Conservation (phyloP, 2,797 vertebrate genomes). For the Micrastur ruficollis region DNA sequence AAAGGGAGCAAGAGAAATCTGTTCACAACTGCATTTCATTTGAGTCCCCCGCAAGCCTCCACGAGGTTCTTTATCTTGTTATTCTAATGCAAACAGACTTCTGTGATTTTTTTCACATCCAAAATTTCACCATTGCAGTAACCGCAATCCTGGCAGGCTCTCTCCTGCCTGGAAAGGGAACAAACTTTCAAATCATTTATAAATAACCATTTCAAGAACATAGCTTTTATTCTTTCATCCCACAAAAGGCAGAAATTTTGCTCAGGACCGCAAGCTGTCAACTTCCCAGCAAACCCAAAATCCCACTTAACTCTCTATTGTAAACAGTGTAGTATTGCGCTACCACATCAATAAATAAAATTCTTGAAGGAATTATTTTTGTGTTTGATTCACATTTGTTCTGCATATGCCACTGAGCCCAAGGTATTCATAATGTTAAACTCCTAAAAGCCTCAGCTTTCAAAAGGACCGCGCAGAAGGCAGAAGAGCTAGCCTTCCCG, state of each 20-base stretch:
- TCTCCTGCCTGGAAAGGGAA: constrained; percentile 55
- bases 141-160: constrained; percentile 68
- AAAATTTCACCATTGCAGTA: constrained; percentile 50
- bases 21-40: constrained; percentile 17
- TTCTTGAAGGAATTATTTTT: constrained; percentile 68
- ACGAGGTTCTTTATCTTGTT: constrained; percentile 59
- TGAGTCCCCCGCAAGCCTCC: neutral
- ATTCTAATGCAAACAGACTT: constrained; percentile 70
- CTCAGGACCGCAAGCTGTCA: constrained; percentile 72
- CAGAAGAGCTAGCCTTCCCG: neutral
- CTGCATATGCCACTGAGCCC: constrained; percentile 72
- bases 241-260: constrained; percentile 68
- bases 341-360: constrained; percentile 74
- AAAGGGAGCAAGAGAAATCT: neutral
- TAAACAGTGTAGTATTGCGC: constrained; percentile 73
- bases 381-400: constrained; percentile 76
- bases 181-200: constrained; percentile 71
- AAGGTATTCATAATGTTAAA: constrained; percentile 53
- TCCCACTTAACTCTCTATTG: constrained; percentile 67
- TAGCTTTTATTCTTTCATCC: constrained; percentile 71
- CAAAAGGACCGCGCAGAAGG: neutral
- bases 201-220: constrained; percentile 76
- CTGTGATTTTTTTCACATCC: constrained; percentile 56
- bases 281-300: constrained; percentile 69
- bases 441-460: constrained; percentile 30